Percentiles rank a stretch among this genome's conserved stretches.
Conservation (phyloP, 2,113 vertebrate species). For the Paratilapia polleni region DNA sequence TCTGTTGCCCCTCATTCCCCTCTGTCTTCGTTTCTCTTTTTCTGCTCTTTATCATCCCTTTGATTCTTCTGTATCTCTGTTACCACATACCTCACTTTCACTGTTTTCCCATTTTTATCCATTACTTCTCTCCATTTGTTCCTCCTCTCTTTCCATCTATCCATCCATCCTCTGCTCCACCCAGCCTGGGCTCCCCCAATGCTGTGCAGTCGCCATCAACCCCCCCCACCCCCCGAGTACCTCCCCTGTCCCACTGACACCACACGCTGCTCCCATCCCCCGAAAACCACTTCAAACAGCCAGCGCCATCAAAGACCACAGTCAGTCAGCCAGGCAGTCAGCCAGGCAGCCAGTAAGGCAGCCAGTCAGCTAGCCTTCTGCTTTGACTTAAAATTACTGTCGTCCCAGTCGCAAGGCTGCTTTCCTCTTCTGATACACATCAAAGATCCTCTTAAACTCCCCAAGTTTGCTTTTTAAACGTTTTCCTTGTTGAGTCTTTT, state of each 20-base stretch:
- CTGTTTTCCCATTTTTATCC: slow-evolving; percentile 3
- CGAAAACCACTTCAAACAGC: slow-evolving; percentile 85
- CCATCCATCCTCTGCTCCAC: slow-evolving; percentile 36
- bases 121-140: slow-evolving; percentile 6
- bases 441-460: slow-evolving; percentile 84
- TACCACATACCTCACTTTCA: not conserved
- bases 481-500: slow-evolving; percentile 73
- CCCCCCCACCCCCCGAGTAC: slow-evolving; percentile 44
- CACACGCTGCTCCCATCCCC: slow-evolving; percentile 83
- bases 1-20: not conserved
- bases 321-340: slow-evolving; percentile 76
- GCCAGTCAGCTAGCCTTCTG: slow-evolving; percentile 80
- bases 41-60: slow-evolving; percentile 7
- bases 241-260: slow-evolving; percentile 82
- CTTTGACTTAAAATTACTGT: slow-evolving; percentile 85
- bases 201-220: slow-evolving; percentile 64
- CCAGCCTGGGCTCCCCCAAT: slow-evolving; percentile 35
- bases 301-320: slow-evolving; percentile 81
- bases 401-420: slow-evolving; percentile 79
- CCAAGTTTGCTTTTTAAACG: slow-evolving; percentile 79
- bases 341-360: slow-evolving; percentile 73
- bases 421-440: slow-evolving; percentile 84
- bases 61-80: slow-evolving; percentile 11
- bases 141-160: slow-evolving; percentile 31
- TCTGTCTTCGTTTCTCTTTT: not conserved